Percentiles rank a stretch among this genome's conserved stretches.
Conservation (phyloP, 2,888 invertebrate species). For the Drosophila pseudotalamancana region DNA sequence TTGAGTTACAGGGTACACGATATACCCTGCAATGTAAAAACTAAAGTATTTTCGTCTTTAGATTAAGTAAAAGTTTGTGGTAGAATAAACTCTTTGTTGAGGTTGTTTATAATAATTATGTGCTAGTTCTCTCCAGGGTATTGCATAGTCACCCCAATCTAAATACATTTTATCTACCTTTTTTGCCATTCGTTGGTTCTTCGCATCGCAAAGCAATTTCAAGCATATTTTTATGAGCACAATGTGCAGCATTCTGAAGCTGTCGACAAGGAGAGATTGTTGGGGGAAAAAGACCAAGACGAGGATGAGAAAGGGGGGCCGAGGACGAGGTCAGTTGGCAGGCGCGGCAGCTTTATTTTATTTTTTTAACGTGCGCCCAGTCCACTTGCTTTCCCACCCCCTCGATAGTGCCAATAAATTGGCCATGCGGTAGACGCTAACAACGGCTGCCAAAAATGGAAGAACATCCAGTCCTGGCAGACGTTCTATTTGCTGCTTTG, state of each 20-base stretch:
- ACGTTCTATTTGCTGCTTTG: constrained; percentile 10
- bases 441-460: constrained; percentile 52
- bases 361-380: constrained; percentile 67
- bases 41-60: not conserved
- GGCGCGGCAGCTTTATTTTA: constrained; percentile 75
- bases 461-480: constrained; percentile 14
- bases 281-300: not conserved
- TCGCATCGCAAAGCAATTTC: constrained; percentile 66
- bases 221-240: constrained; percentile 78
- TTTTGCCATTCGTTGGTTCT: constrained; percentile 29
- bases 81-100: no score
- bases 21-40: constrained; percentile 19
- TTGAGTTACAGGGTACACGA: constrained; percentile 28
- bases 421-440: constrained; percentile 64
- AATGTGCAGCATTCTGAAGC: constrained; percentile 45
- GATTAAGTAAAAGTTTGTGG: not conserved
- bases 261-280: constrained; percentile 22
- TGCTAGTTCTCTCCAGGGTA: not conserved
- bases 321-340: constrained; percentile 35
- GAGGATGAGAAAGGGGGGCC: not conserved
- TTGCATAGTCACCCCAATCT: not conserved
- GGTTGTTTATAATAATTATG: not conserved
- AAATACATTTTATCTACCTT: constrained; percentile 20
- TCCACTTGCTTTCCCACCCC: constrained; percentile 47
- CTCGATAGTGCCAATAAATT: constrained; percentile 11